These are phyloP conservation scores for Zoroaster sp. DNA, from an alignment of 53 echinoderm and acorn worm genomes.

Conservation along the genomic window DNA sequence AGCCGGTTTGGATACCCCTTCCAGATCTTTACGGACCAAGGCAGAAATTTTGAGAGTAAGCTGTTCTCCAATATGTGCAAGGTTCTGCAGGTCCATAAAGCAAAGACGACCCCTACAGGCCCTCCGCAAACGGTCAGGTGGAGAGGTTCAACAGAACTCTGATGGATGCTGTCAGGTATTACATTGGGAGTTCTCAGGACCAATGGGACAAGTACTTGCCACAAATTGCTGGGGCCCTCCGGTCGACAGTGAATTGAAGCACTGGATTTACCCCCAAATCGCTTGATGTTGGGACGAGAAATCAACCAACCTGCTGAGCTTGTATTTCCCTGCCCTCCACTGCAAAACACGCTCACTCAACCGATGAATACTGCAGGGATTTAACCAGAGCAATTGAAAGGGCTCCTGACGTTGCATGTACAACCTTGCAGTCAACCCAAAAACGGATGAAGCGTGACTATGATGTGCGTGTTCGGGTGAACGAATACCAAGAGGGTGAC, in stretches of 20 bases:
- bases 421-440: background rate
- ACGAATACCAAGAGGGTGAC: conserved; percentile 5
- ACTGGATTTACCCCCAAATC: conserved; percentile 46
- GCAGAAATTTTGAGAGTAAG: conserved; percentile 39
- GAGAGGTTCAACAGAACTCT: conserved; percentile 37
- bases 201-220: conserved; percentile 41
- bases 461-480: background rate
- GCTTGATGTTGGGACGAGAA: conserved; percentile 35
- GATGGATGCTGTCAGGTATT: conserved; percentile 19
- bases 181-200: background rate
- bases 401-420: conserved; percentile 10
- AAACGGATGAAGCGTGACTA: conserved; percentile 27
- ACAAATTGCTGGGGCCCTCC: conserved; percentile 12
- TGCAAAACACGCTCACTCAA: background rate
- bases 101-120: conserved; percentile 22
- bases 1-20: conserved; percentile 7
- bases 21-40: conserved; percentile 47
- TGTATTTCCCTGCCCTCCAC: background rate
- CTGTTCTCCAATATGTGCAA: conserved; percentile 12
- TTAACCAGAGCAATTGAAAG: background rate
- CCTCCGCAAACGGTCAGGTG: conserved; percentile 17
- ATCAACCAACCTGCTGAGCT: conserved; percentile 6
- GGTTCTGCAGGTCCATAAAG: conserved; percentile 16
- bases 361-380: background rate
- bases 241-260: conserved; percentile 9